phyloP scores from a whole-genome alignment of 2,888 invertebrate species.

The Orthosia gracilis region DNA sequence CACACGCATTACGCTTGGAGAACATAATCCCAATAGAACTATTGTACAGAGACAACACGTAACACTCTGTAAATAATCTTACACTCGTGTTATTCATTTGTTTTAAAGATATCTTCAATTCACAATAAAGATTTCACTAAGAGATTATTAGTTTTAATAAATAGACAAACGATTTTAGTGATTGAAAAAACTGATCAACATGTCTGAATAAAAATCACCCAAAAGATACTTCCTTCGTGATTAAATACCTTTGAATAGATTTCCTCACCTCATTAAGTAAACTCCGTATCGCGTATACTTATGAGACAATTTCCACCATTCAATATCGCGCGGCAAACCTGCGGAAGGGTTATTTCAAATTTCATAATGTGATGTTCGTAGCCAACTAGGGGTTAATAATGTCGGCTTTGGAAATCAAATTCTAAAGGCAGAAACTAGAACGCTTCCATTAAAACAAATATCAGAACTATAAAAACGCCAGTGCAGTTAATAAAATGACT shows the following conservation, averaged over 20 bases:
- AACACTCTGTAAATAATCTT: not conserved
- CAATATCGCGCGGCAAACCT: slow-evolving; percentile 40
- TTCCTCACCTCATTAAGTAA: slow-evolving; percentile 16
- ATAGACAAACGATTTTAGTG: not conserved
- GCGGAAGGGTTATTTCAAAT: slow-evolving; percentile 39
- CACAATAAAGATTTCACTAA: not conserved
- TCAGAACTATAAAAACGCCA: slow-evolving; percentile 24
- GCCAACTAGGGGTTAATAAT: slow-evolving; percentile 32
- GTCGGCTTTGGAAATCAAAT: slow-evolving; percentile 42
- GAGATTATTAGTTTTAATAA: not conserved
- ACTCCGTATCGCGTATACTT: not conserved
- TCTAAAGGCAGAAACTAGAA: slow-evolving; percentile 40
- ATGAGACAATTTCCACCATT: slow-evolving; percentile 25
- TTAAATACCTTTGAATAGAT: not conserved
- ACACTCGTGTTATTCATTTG: not conserved
- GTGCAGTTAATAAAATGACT: slow-evolving; percentile 22
- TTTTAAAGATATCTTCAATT: not conserved
- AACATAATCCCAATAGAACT: slow-evolving; percentile 1
- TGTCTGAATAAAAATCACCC: not conserved
- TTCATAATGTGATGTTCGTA: slow-evolving; percentile 40
- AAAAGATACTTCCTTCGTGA: not conserved
- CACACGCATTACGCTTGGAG: not conserved
- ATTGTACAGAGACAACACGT: not conserved
- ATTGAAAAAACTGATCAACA: slow-evolving; percentile 2
- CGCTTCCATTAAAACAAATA: slow-evolving; percentile 18